Base-by-base conservation (phyloP, 2,888 invertebrate genomes). In the Automeris io region DNA sequence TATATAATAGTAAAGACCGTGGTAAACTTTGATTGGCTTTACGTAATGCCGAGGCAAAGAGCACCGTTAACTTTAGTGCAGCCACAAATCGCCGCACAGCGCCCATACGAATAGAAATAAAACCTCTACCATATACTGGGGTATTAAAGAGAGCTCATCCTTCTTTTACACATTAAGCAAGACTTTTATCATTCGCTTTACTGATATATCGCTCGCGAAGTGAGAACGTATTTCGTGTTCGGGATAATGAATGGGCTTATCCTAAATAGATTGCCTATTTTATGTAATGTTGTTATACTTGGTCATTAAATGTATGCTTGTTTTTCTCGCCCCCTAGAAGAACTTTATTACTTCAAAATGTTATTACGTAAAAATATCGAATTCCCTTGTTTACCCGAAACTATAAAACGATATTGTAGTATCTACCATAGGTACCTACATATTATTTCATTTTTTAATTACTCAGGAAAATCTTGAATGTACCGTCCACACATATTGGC, bases 21-120 rank as follows among this genome's bases (percentile, higher is more conserved):
- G 45, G 76, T 75, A 78, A 75, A 75, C 57, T 79, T 78, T 79
- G 75, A 81, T 79, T 76, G 70, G 64, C 63, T 74, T 75, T 74
- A 79, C 77, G 77, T 76, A 74, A 71, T 64, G 63, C 16, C 54
- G 53, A 57, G 50, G 63, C 61, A 59, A 64, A 68, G 63, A 61
- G 64, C 54, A 58, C 60, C 66, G 69, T 78, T 72, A 76, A 76
- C 59, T 73, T 78, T 73, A 77, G 57, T 69, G 62, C 61, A 43
- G 55, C 69, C 64, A 66, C 74, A 76, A 72, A 78, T 74, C 70
- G 74, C 60, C 57, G 60, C 49, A 58, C 57, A 57, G 53, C 60
- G 52, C 53, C 61, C 57, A 55, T 57, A 50, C 46, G 43, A 50
- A 47, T 52, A 54, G 51, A 57, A 61, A 68, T 73, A 70, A 70